These are phyloP conservation scores for Lycophotia porphyrea DNA, from an alignment of 2,888 invertebrate species.

Conservation along the genomic window DNA sequence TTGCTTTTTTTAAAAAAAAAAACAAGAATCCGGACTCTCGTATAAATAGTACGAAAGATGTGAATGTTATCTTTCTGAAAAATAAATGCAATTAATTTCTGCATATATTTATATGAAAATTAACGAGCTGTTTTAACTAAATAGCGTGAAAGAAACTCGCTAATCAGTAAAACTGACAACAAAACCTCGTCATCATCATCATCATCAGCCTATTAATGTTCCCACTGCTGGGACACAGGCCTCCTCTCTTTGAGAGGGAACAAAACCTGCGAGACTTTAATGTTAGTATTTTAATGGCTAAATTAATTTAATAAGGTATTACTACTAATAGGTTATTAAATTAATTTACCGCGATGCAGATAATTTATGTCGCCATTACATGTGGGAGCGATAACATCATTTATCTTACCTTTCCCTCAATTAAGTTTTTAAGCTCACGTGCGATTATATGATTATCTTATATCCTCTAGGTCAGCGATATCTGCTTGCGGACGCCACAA, in stretches of 20 bases:
- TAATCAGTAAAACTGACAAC: background rate
- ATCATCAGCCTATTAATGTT: too few relatives aligned
- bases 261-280: background rate
- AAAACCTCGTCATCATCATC: too few relatives aligned
- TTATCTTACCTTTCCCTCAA: constrained; percentile 36
- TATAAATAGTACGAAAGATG: too few relatives aligned
- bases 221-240: too few relatives aligned
- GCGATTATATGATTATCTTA: constrained; percentile 15
- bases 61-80: too few relatives aligned
- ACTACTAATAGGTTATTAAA: constrained; percentile 25
- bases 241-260: too few relatives aligned
- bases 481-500: background rate
- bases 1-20: too few relatives aligned
- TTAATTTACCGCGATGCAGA: constrained; percentile 14
- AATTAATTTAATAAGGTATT: too few relatives aligned
- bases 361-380: constrained; percentile 35
- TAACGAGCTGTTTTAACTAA: too few relatives aligned
- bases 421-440: constrained; percentile 36
- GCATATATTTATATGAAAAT: background rate
- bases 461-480: constrained; percentile 35
- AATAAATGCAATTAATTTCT: background rate
- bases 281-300: constrained; percentile 24
- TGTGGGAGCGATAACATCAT: constrained; percentile 14
- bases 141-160: background rate
- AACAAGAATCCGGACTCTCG: too few relatives aligned